These are phyloP conservation scores for Arion vulgaris DNA, from an alignment of 1,140 invertebrate species.

Conservation along the genomic window DNA sequence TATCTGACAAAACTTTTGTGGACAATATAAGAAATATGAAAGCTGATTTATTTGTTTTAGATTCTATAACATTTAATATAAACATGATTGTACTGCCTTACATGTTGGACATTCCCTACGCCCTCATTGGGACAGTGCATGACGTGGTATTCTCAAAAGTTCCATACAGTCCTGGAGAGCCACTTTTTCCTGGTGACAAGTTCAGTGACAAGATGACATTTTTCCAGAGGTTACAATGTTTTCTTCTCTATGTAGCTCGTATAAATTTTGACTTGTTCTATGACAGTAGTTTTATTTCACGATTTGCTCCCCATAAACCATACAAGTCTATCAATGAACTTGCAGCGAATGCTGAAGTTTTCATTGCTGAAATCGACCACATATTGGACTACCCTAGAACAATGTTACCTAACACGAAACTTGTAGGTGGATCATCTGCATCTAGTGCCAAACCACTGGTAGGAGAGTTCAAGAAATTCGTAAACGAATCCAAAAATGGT, in stretches of 20 bases:
- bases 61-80: conserved; percentile 9
- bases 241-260: background rate
- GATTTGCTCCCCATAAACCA: conserved; percentile 34
- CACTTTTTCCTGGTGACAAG: background rate
- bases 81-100: conserved; percentile 40
- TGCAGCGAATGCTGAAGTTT: conserved; percentile 30
- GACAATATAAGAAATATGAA: background rate
- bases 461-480: conserved; percentile 33
- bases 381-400: conserved; percentile 51
- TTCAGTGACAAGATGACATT: conserved; percentile 36
- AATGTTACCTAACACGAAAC: conserved; percentile 46
- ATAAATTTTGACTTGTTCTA: background rate
- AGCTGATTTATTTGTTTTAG: conserved; percentile 42
- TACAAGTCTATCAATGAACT: conserved; percentile 17
- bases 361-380: conserved; percentile 47
- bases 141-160: background rate
- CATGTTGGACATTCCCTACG: conserved; percentile 39
- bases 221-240: conserved; percentile 18
- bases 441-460: conserved; percentile 32
- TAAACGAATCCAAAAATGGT: conserved; percentile 33
- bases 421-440: conserved; percentile 52
- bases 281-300: background rate
- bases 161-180: conserved; percentile 23
- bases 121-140: conserved; percentile 24
- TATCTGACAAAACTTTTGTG: conserved; percentile 10